Evolutionary conservation across 2,113 vertebrate genomes (phyloP).

Genomic region (Bettongia penicillata): DNA sequence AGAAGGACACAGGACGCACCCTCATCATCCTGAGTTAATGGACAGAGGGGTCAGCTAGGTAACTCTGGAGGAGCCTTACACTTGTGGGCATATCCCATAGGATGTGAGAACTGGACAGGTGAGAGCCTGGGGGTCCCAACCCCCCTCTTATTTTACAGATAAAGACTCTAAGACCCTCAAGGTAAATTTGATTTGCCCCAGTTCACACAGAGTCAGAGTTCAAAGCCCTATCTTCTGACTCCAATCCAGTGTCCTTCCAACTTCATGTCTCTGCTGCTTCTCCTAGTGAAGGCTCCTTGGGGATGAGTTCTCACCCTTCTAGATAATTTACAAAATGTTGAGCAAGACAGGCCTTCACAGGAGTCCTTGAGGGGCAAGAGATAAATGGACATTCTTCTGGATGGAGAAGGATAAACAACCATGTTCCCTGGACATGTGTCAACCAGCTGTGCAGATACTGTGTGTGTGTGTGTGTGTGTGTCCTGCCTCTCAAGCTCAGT

Average conservation of each 20-base stretch:
- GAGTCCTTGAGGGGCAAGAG: background rate
- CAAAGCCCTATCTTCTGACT: background rate
- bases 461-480: too few relatives aligned
- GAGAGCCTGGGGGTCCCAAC: background rate
- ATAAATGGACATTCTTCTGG: background rate
- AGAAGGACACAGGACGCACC: background rate
- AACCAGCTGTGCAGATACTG: background rate
- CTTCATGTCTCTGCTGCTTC: too few relatives aligned
- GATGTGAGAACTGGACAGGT: background rate
- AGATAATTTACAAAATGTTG: background rate
- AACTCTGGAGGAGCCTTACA: background rate
- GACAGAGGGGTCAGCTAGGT: background rate
- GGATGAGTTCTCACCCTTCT: background rate
- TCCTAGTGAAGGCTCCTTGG: background rate
- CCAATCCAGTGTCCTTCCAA: background rate
- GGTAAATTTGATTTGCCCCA: background rate
- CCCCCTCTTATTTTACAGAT: background rate
- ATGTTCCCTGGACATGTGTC: too few relatives aligned
- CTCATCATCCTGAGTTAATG: background rate
- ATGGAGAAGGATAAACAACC: background rate
- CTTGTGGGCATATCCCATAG: background rate
- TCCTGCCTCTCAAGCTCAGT: background rate
- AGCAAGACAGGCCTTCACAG: background rate
- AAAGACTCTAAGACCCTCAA: background rate
- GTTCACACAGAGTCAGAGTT: background rate